Evolutionary conservation across 2,113 vertebrate genomes (phyloP).

Genomic region (Ophthalmolycus amberensis): DNA sequence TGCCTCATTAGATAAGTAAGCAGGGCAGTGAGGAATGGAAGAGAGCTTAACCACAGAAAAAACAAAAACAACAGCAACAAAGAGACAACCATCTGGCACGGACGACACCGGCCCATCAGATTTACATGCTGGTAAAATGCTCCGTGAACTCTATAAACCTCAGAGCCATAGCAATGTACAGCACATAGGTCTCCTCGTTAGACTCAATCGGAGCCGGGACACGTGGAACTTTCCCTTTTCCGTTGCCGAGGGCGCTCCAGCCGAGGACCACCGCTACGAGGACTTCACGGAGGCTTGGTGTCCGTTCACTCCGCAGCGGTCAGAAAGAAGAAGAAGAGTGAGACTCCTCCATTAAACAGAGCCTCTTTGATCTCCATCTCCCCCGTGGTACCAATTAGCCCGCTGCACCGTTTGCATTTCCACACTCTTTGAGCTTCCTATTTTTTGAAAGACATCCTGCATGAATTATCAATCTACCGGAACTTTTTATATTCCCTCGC

Average conservation of each 20-base stretch:
- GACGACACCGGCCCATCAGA: not conserved
- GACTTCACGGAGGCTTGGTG: slow-evolving; percentile 51
- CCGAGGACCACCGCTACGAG: slow-evolving; percentile 48
- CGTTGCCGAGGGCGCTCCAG: slow-evolving; percentile 14
- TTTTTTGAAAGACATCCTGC: slow-evolving; percentile 64
- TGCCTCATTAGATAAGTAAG: not conserved
- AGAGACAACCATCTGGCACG: not conserved
- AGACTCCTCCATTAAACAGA: slow-evolving; percentile 61
- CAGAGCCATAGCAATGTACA: not conserved
- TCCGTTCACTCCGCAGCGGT: slow-evolving; percentile 36
- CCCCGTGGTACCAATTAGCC: slow-evolving; percentile 74
- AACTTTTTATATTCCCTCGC: slow-evolving; percentile 44
- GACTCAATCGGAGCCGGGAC: not conserved
- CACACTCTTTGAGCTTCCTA: slow-evolving; percentile 55
- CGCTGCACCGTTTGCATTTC: slow-evolving; percentile 68
- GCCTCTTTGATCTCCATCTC: slow-evolving; percentile 73
- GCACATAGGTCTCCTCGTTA: not conserved
- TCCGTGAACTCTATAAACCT: not conserved
- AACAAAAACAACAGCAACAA: not conserved
- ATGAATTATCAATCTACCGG: slow-evolving; percentile 66
- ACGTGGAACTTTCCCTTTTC: not conserved
- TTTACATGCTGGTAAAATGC: not conserved
- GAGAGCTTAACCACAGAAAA: not conserved
- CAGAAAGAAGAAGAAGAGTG: slow-evolving; percentile 35
- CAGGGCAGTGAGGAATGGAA: not conserved